These are phyloP conservation scores for Sinhomidia bicolor DNA, from an alignment of 2,888 invertebrate species.

Conservation along the genomic window DNA sequence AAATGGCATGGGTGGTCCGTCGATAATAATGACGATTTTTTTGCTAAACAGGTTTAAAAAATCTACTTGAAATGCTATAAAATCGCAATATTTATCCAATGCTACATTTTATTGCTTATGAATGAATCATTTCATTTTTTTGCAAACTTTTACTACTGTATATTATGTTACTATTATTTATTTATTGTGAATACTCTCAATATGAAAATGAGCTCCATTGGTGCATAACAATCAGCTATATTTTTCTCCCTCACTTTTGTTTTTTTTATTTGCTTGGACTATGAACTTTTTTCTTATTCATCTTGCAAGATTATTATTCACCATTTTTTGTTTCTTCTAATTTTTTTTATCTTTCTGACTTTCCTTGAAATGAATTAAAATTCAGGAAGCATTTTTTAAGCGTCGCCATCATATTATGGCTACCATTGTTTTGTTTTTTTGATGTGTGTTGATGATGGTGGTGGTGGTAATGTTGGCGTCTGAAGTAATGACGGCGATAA, in stretches of 20 bases:
- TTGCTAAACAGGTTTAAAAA: no score
- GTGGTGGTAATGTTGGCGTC: not conserved
- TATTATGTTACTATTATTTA: not conserved
- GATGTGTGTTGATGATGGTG: not conserved
- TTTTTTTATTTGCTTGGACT: slow-evolving; percentile 44
- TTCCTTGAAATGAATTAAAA: slow-evolving; percentile 56
- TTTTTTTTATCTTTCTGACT: not conserved
- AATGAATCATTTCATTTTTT: not conserved
- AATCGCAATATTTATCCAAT: not conserved
- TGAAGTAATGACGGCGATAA: not conserved
- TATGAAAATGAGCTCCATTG: slow-evolving; percentile 24
- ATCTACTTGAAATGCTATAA: not conserved
- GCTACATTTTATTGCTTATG: not conserved
- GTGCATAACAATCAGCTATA: slow-evolving; percentile 14
- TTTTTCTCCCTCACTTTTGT: not conserved
- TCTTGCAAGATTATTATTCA: not conserved
- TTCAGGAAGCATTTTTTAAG: slow-evolving; percentile 61
- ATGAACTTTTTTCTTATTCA: slow-evolving; percentile 48
- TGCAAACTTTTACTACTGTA: no score
- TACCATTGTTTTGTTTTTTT: not conserved
- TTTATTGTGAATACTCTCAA: slow-evolving; percentile 27
- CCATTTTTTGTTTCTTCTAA: not conserved
- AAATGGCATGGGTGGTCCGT: no score
- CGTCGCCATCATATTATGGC: slow-evolving; percentile 31
- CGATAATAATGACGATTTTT: no score